phyloP scores from a whole-genome alignment of 2,888 invertebrate genomes.

The Tribolium freemani region DNA sequence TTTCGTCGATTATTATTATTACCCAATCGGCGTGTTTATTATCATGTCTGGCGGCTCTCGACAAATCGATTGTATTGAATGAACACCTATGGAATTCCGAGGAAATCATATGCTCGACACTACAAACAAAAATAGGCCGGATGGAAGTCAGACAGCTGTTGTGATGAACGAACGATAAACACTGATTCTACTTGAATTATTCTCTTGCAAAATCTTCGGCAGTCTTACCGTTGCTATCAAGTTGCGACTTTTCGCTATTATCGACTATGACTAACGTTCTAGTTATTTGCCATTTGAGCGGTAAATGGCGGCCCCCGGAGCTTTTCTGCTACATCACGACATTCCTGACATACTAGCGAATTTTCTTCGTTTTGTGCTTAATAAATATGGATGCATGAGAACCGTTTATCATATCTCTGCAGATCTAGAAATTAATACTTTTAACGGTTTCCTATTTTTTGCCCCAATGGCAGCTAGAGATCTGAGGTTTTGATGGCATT shows the following conservation, averaged over 20 bases:
- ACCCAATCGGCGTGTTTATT: constrained; percentile 15
- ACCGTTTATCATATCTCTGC: neutral
- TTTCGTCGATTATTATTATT: neutral
- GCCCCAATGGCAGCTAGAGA: neutral
- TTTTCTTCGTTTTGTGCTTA: neutral
- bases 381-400: neutral
- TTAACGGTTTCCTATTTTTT: neutral
- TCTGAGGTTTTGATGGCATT: no score
- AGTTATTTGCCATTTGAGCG: neutral
- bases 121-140: constrained; percentile 50
- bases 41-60: neutral
- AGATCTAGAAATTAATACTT: neutral
- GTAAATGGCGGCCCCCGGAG: neutral
- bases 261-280: constrained; percentile 8
- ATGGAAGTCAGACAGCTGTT: constrained; percentile 59
- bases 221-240: constrained; percentile 35
- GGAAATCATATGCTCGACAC: constrained; percentile 36
- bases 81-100: constrained; percentile 23
- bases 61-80: constrained; percentile 7
- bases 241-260: constrained; percentile 8
- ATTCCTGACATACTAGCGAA: neutral
- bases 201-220: constrained; percentile 39
- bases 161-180: constrained; percentile 49
- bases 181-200: constrained; percentile 45
- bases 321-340: neutral